A percentile compares a stretch with the other conserved stretches of the same genome.
Conservation (phyloP, 2,888 invertebrate genomes). For the Lampropteryx suffumata region DNA sequence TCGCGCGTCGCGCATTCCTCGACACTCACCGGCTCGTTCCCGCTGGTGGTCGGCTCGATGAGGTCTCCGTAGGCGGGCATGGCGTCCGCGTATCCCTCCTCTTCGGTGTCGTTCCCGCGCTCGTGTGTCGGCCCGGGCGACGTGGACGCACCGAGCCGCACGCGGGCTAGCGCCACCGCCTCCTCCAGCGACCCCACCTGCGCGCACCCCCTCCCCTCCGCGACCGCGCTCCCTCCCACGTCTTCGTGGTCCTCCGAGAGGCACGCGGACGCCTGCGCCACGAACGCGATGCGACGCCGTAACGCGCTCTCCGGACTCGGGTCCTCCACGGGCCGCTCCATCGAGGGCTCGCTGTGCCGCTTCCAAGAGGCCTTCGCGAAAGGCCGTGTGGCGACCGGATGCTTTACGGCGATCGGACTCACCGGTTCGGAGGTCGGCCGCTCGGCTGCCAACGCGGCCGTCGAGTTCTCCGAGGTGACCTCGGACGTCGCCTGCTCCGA, state of each 20-base stretch:
- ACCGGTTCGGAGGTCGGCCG: slow-evolving; percentile 44
- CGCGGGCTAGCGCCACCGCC: slow-evolving; percentile 76
- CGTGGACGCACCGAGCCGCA: slow-evolving; percentile 67
- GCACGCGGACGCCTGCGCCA: slow-evolving; percentile 77
- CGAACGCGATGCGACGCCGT: slow-evolving; percentile 79
- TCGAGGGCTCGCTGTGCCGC: slow-evolving; percentile 62
- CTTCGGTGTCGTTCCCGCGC: slow-evolving; percentile 70
- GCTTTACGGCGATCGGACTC: slow-evolving; percentile 71
- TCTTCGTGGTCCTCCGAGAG: slow-evolving; percentile 79
- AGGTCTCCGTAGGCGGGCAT: slow-evolving; percentile 82
- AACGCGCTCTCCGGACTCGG: slow-evolving; percentile 72
- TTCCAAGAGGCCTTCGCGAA: slow-evolving; percentile 82
- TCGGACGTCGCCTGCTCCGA: too few species aligned
- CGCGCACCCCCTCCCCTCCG: slow-evolving; percentile 37
- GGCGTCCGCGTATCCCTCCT: slow-evolving; percentile 72
- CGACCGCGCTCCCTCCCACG: slow-evolving; percentile 60
- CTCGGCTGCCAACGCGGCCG: slow-evolving; percentile 31
- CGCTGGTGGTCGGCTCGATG: slow-evolving; percentile 67
- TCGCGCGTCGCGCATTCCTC: slow-evolving; percentile 34
- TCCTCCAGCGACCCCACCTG: slow-evolving; percentile 78
- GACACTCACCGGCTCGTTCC: slow-evolving; percentile 65
- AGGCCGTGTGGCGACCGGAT: slow-evolving; percentile 78
- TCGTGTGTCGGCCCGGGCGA: slow-evolving; percentile 66
- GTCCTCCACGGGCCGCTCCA: slow-evolving; percentile 71
- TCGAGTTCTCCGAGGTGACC: slow-evolving; percentile 21